Base-by-base conservation (phyloP, 2,113 vertebrate genomes). In the Motacilla tschutschensis region DNA sequence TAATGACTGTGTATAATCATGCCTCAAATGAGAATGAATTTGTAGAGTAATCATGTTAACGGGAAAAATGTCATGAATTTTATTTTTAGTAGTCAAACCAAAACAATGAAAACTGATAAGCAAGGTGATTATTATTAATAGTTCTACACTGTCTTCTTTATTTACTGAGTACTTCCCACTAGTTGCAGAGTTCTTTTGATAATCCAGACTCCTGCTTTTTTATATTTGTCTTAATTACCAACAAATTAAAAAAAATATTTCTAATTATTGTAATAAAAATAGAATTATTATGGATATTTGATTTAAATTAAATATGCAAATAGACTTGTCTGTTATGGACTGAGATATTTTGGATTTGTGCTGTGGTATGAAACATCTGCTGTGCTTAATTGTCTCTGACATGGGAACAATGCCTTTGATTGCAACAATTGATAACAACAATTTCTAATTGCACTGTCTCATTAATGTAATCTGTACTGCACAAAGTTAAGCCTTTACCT, bases 21-120 rank as follows among this genome's bases (percentile, higher is more conserved):
- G 67, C 44, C 35, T 83, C 54, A 74, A 64, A 71, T 33, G 13
- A 85, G 62, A 83, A 38, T 70, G 40, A 57, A 79, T 71, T 82
- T 90, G 8, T 84, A 53, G 16, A 73, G 25, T 79, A 74, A 44
- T 71, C 16, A 57, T 35, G 36, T 79, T 87, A 92, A 44, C 0
- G 0, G 33, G 17, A 55, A 65, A 83, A 46, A 84, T 59, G 8
- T 59, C 1, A 41, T 88, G 29, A 67, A 35, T 79, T 92, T 82
- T 81, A 81, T 83, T 86, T 92, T 88, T 79, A 79, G 64, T 41
- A 87, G 22, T 57, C 64, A 79, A 79, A 82, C 10, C 25, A 77
- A 77, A 84, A 57, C 57, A 94, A 33, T 78, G 31, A 76, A 72
- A 72, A 60, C 13, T 24, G 59, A 43, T 60, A 91, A 54, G 24